These are phyloP conservation scores for Suillia variegata DNA, from an alignment of 2,888 invertebrate genomes.

Conservation along the genomic window DNA sequence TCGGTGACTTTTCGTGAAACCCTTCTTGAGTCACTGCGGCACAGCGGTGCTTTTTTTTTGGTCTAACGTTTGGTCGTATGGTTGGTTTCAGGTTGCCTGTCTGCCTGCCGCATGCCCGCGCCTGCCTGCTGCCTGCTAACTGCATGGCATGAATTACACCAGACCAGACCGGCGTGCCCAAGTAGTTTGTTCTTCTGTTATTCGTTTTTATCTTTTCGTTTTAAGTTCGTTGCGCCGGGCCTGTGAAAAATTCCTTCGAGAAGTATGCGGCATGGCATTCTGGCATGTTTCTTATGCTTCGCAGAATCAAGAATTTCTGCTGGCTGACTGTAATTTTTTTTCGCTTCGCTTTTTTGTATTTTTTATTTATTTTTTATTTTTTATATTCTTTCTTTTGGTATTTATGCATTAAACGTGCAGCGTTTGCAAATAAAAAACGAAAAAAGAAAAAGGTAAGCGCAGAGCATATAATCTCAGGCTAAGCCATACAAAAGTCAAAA, in stretches of 20 bases:
- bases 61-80: no score
- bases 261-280: neutral
- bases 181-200: neutral
- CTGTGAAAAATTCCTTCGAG: neutral
- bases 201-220: neutral
- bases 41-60: neutral
- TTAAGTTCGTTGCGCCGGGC: constrained; percentile 1
- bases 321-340: no score
- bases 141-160: neutral
- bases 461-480: no score
- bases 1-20: neutral
- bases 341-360: no score
- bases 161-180: neutral
- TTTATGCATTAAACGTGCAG: no score
- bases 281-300: neutral
- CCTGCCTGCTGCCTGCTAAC: neutral
- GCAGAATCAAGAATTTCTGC: neutral
- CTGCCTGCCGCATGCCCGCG: neutral
- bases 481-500: no score
- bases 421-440: no score
- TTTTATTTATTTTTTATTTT: no score
- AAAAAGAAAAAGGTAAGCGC: no score
- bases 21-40: neutral
- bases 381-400: no score
- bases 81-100: no score